Evolutionary conservation across 2,888 invertebrate genomes (phyloP), one percentile per base, ranked within the genome.

Genomic region (Eupithecia subfuscata): DNA sequence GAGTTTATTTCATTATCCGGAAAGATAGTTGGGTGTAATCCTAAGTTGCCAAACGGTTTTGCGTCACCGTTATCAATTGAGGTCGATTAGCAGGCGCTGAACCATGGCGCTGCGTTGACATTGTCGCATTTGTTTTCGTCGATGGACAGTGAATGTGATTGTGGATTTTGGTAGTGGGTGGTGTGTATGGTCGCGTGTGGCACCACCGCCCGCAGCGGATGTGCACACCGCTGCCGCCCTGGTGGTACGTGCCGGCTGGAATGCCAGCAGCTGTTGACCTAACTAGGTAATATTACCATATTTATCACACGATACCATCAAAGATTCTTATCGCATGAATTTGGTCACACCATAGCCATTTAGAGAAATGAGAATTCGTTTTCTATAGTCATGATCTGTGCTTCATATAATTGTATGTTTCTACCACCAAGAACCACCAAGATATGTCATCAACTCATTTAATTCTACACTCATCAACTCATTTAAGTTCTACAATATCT

Each of bases 201-300:
- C 82, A 80, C 84, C 84, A 81, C 88, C 83, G 89, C 92, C 87
- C 83, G 89, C 93, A 89, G 95, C 92, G 94, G 93, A 94, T 94
- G 94, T 92, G 91, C 92, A 93, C 92, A 85, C 93, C 93, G 92
- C 94, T 92, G 90, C 92, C 89, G 85, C 84, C 87, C 85, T 92
- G 91, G 93, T 93, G 91, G 91, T 89, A 90, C 85, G 89, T 91
- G 88, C 89, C 90, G 90, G 90, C 91, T 94, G 95, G 92, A 95
- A 94, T 95, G 94, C 95, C 94, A 92, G 91, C 93, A 91, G 94
- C 94, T 92, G 94, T 95, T 93, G 94, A 94, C 91, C 91, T 95
- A 88, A 92, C 94, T 90, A 94, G 94, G 94, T 94, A 94, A 87
- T 72, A 81, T 83, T 82, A 78, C 75, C 79, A 78, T 77, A 74